Evolutionary conservation across 2,888 invertebrate genomes (phyloP).

Genomic region (Oxyteleia sp.): DNA sequence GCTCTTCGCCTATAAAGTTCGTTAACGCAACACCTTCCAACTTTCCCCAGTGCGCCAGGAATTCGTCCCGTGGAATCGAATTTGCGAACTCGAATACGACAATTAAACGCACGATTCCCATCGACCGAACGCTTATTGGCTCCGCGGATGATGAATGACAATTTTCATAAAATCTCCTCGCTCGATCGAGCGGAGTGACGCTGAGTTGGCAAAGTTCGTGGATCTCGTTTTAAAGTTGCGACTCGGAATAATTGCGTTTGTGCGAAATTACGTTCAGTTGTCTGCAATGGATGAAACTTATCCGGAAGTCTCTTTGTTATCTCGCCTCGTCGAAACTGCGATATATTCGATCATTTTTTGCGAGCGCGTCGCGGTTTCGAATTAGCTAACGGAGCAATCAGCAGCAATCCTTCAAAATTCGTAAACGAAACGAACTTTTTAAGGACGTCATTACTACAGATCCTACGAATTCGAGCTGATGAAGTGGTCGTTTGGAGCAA

Average conservation of each 20-base stretch:
- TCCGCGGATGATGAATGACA: background rate
- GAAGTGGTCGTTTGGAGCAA: background rate
- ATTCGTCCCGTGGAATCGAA: too few species aligned
- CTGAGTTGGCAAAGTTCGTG: constrained; percentile 15
- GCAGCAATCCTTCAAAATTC: constrained; percentile 1
- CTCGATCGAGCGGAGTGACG: constrained; percentile 13
- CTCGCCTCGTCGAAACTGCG: constrained; percentile 15
- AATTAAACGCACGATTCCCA: constrained; percentile 10
- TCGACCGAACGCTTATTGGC: background rate
- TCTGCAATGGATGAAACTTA: constrained; percentile 38
- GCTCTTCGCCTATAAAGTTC: too few species aligned
- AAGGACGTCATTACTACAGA: background rate
- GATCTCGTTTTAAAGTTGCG: constrained; percentile 30
- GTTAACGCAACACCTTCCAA: too few species aligned
- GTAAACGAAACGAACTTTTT: background rate
- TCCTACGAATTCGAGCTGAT: background rate
- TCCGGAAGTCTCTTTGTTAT: constrained; percentile 14
- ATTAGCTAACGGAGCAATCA: constrained; percentile 1
- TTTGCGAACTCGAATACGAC: background rate
- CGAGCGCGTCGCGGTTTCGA: background rate
- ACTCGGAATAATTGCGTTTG: constrained; percentile 46
- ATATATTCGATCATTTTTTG: constrained; percentile 16
- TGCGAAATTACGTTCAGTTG: constrained; percentile 41
- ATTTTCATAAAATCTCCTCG: constrained; percentile 17
- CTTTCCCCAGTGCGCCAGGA: too few species aligned